phyloP scores from a whole-genome alignment of 2,888 invertebrate genomes.

The Apoderus coryli region DNA sequence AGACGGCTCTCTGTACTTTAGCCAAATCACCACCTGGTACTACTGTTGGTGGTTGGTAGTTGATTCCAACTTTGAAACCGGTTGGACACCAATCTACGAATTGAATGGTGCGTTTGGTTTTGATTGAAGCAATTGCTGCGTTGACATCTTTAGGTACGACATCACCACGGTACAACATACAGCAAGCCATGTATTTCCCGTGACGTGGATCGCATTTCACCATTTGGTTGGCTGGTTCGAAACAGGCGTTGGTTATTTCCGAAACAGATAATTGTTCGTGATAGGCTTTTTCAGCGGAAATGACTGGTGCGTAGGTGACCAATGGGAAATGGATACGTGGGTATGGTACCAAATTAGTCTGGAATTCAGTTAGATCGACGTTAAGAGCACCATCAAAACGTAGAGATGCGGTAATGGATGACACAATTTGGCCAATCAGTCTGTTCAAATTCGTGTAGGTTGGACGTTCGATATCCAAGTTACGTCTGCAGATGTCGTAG shows the following conservation, averaged over 20 bases:
- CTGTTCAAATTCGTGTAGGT: conserved; percentile 95
- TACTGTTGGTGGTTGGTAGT: conserved; percentile 83
- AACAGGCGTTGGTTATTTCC: conserved; percentile 91
- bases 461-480: conserved; percentile 88
- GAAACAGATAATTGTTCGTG: conserved; percentile 80
- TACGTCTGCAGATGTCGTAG: conserved; percentile 86
- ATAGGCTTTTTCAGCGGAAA: too few species aligned
- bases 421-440: conserved; percentile 89
- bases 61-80: too few species aligned
- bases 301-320: too few species aligned
- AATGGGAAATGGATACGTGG: too few species aligned
- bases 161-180: conserved; percentile 65
- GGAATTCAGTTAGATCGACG: too few species aligned
- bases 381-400: conserved; percentile 89
- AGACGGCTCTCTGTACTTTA: conserved; percentile 90
- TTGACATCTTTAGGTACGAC: conserved; percentile 89
- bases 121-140: conserved; percentile 90
- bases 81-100: conserved; percentile 93
- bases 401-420: conserved; percentile 83
- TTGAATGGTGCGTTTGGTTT: conserved; percentile 87
- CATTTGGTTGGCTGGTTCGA: too few species aligned
- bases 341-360: conserved; percentile 90
- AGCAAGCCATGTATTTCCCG: conserved; percentile 92
- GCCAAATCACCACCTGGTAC: conserved; percentile 93
- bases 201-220: conserved; percentile 85